Evolutionary conservation across 1,140 invertebrate species (phyloP), one percentile per base, ranked within the genome.

Genomic region (Lepidurus packardi): DNA sequence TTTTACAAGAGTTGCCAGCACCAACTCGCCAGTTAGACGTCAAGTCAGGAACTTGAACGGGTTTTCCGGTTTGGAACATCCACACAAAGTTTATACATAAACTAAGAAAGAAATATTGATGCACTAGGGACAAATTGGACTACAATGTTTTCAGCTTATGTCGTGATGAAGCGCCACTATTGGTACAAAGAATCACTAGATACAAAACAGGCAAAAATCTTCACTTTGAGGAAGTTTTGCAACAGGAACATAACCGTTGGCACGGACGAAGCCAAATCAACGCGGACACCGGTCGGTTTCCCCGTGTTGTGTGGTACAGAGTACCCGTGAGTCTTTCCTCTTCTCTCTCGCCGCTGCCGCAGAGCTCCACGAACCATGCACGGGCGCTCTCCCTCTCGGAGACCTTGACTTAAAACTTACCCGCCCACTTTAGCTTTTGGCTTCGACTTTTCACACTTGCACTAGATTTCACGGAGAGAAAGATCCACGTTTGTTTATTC

Each of bases 401-500:
- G 53, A 65, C 53, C 53, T 65, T 65, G 53, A 65, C 53, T 65
- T 65, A 65, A 65, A 65, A 65, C 16, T 65, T 65, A n/a, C 53
- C 53, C 53, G 53, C 53, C 53, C 53, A 65, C 53, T 65, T 65
- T 65, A 21, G 34, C 34, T 34, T 21, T 65, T n/a, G 10, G 53
- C 53, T 65, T 65, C 53, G 53, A 21, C 21, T 65, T 65, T 65
- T 13, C 53, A 65, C 53, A 65, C 53, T 65, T 16, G 53, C 53
- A 65, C 21, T 65, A 21, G 34, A 34, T 34, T 34, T 34, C 34
- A 34, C 34, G 3, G 4, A 34, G 34, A 2, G 34, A 34, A 34
- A 2, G 34, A 34, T 34, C 4, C 34, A 34, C 34, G 34, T 34
- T 34, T 4, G 34, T 4, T 34, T 34, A 4, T 34, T 34, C 34